Percentiles rank a stretch among this genome's conserved stretches.
Evolutionary conservation across 2,797 vertebrate genomes (phyloP).

Genomic region (Pyrocephalus nanus): DNA sequence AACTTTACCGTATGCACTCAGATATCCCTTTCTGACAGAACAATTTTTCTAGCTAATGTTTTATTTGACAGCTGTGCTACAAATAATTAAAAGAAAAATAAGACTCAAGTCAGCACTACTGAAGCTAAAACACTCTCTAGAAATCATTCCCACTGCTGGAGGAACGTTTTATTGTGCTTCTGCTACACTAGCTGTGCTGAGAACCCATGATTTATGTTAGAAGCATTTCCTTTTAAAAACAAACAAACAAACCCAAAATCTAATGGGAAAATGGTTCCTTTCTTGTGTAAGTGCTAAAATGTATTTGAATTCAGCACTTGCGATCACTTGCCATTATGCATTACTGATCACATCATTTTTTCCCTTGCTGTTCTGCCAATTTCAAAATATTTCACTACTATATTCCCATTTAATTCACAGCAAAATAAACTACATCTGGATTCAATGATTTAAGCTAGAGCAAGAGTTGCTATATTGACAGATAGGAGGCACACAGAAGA

Average conservation of each 20-base stretch:
- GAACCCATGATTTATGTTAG: slow-evolving; percentile 70
- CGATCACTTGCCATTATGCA: slow-evolving; percentile 58
- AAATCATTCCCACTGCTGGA: slow-evolving; percentile 67
- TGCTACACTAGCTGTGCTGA: slow-evolving; percentile 59
- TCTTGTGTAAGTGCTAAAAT: slow-evolving; percentile 65
- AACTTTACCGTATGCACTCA: slow-evolving; percentile 52
- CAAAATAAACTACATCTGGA: neutral
- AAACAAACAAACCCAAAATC: slow-evolving; percentile 13
- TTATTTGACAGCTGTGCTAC: slow-evolving; percentile 77
- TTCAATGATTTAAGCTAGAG: neutral
- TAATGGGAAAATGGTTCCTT: slow-evolving; percentile 60
- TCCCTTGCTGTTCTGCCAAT: neutral
- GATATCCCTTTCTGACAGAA: slow-evolving; percentile 71
- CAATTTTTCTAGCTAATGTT: slow-evolving; percentile 75
- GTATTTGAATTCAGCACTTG: slow-evolving; percentile 70
- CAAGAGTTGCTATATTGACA: neutral
- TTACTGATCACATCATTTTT: slow-evolving; percentile 60
- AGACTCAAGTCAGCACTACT: slow-evolving; percentile 51
- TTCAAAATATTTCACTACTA: slow-evolving; percentile 25
- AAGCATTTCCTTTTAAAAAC: slow-evolving; percentile 70
- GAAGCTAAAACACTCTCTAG: slow-evolving; percentile 70
- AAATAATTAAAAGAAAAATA: slow-evolving; percentile 74
- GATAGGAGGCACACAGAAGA: neutral
- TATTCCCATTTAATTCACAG: slow-evolving; percentile 1
- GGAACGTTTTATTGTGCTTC: slow-evolving; percentile 73